Evolutionary conservation across 2,888 invertebrate genomes (phyloP).

Genomic region (Gymnocheta viridis): DNA sequence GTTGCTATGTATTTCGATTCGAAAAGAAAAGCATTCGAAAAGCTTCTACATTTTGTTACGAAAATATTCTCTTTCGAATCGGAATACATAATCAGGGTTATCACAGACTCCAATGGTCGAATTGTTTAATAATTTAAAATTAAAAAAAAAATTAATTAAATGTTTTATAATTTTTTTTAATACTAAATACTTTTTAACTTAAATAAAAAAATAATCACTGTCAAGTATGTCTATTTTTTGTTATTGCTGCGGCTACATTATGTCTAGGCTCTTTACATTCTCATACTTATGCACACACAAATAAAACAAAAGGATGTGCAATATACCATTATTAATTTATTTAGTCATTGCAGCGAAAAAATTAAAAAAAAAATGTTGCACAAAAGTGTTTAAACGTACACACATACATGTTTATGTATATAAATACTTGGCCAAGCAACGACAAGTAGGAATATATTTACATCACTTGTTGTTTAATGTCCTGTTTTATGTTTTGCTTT

Average conservation of each 20-base stretch:
- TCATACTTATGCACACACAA: neutral
- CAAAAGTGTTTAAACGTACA: neutral
- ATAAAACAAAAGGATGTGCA: conserved; percentile 51
- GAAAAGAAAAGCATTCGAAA: no score
- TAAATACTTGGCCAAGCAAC: conserved; percentile 14
- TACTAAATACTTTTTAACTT: neutral
- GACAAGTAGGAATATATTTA: neutral
- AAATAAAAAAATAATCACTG: conserved; percentile 33
- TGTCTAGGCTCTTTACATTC: conserved; percentile 12
- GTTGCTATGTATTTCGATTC: no score
- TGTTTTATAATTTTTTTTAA: neutral
- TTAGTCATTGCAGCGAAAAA: conserved; percentile 61
- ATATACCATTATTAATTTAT: conserved; percentile 71
- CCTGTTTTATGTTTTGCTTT: conserved; percentile 31
- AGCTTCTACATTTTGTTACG: no score
- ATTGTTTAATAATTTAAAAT: no score
- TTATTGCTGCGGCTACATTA: conserved; percentile 31
- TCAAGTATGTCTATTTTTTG: conserved; percentile 14
- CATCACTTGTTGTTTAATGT: conserved; percentile 4
- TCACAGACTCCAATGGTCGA: no score
- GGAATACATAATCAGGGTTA: no score
- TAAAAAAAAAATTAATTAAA: conserved; percentile 35
- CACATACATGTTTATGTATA: neutral
- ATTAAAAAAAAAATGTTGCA: neutral
- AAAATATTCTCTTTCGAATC: no score